Evolutionary conservation across 2,888 invertebrate species (phyloP), one percentile per base, ranked within the genome.

Genomic region (Ecdyonurus torrentis): DNA sequence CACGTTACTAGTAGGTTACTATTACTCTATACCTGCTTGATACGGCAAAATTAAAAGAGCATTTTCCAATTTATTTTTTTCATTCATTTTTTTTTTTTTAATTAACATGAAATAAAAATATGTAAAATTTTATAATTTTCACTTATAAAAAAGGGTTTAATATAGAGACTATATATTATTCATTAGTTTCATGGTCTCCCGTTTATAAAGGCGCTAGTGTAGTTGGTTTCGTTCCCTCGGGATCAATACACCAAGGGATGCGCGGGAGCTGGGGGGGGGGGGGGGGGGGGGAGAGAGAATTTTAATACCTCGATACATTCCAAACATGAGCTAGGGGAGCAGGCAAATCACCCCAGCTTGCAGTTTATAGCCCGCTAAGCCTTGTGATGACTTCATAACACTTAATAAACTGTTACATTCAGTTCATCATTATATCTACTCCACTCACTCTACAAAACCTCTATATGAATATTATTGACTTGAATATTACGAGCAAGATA

Each of bases 301-400:
- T 55, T 55, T 55, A 55, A 55, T 55, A 55, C 55, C 55, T 22
- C 55, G 55, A 55, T 55, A 55, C 55, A 55, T 55, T 55, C 55
- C 55, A 55, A 55, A 55, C 55, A 55, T n/a, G 19, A 7, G 55
- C 5, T n/a, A n/a, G 55, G 55, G 55, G 37, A 37, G 37, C n/a
- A 37, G 37, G 37, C 37, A 37, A n/a, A n/a, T n/a, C n/a, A 5
- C 37, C 37, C 37, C 37, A 37, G 37, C 15, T 37, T 37, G 37
- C 5, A 50, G 10, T 10, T 50, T 50, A 50, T 50, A 18, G 7
- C 7, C 20, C 5, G 55, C 55, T 55, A 55, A 55, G 55, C 55
- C 55, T 7, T 18, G 55, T 55, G 55, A 55, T 55, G 55, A 55
- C 55, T 55, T 55, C 55, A 55, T 55, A 55, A 55, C 55, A 55